phyloP scores from a whole-genome alignment of 92 coral and sea anemone species.

The Phenganax stokvisi region DNA sequence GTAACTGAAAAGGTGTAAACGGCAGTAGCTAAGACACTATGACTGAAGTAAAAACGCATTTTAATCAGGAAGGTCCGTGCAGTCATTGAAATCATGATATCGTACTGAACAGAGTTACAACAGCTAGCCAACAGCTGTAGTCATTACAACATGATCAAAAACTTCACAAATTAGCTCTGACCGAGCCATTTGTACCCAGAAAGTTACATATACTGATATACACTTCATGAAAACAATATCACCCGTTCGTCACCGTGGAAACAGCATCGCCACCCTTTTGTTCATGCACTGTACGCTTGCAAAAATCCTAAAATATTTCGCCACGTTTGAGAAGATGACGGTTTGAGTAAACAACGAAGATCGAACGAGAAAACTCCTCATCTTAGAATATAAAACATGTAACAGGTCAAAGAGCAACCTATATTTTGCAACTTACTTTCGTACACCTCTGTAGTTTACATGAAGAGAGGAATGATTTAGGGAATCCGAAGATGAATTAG shows the following conservation, averaged over 20 bases:
- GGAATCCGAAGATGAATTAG: not conserved
- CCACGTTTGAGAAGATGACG: too few species aligned
- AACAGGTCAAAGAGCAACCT: constrained; percentile 18
- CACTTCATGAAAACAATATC: not conserved
- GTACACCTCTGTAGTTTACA: not conserved
- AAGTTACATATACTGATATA: not conserved
- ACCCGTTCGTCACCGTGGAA: not conserved
- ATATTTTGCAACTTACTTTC: constrained; percentile 14
- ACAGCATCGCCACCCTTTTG: not conserved
- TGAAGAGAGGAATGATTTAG: not conserved
- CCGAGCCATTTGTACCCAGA: not conserved
- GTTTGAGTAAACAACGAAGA: too few species aligned
- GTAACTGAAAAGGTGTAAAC: too few species aligned
- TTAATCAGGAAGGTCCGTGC: too few species aligned
- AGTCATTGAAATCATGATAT: not conserved
- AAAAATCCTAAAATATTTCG: too few species aligned
- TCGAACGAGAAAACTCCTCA: too few species aligned
- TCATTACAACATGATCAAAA: not conserved
- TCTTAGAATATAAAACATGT: not conserved
- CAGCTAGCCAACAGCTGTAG: not conserved
- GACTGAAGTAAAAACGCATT: too few species aligned
- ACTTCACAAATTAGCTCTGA: not conserved
- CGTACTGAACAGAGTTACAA: not conserved
- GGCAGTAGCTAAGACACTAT: too few species aligned
- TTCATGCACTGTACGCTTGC: too few species aligned